Evolutionary conservation across 2,113 vertebrate genomes (phyloP).

Genomic region (Heteronetta atricapilla): DNA sequence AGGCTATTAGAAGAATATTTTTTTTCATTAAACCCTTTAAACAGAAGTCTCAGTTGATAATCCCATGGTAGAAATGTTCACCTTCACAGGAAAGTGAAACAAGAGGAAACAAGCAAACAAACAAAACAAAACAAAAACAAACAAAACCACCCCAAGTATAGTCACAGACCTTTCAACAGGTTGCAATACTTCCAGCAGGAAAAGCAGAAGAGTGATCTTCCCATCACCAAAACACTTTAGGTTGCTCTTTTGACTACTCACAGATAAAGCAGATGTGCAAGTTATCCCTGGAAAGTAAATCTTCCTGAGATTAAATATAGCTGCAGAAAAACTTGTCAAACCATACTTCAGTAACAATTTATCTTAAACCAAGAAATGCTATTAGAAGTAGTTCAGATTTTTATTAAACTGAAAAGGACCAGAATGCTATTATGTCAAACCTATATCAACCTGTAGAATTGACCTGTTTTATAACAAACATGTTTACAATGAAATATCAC

Average conservation of each 20-base stretch:
- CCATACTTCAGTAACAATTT: neutral
- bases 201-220: neutral
- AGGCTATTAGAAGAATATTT: neutral
- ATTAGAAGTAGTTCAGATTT: neutral
- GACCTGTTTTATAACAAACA: neutral
- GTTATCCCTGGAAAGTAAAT: neutral
- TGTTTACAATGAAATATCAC: neutral
- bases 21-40: neutral
- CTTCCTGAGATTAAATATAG: neutral
- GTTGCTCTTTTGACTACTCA: neutral
- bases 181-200: neutral
- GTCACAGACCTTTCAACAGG: neutral
- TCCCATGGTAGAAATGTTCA: neutral
- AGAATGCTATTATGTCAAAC: neutral
- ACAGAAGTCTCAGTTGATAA: neutral
- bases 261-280: neutral
- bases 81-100: neutral
- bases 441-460: neutral
- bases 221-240: neutral
- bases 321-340: neutral
- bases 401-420: neutral
- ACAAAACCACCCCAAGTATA: neutral
- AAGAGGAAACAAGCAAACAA: too few relatives aligned
- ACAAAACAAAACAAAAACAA: neutral
- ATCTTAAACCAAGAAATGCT: neutral